Base-by-base conservation (phyloP, 2,888 invertebrate species). In the Molorchus minor region DNA sequence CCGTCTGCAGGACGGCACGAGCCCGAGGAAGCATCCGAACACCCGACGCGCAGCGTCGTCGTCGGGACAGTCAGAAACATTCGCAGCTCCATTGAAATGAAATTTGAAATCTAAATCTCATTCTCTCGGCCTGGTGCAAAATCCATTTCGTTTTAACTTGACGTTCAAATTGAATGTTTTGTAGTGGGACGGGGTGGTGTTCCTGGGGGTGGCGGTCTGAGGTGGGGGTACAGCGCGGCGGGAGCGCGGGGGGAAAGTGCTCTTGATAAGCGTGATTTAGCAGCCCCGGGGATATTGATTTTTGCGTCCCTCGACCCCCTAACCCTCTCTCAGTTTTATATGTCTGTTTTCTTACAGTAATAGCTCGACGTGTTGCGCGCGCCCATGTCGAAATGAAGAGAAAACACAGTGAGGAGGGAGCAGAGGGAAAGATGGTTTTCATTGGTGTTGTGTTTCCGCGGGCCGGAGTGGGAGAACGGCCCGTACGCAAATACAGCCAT, bases 191-290 rank as follows among this genome's bases (percentile, higher is more conserved):
- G 69, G 69, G 57, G 70, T 56, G 62, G 69, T 56, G 64, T 56
- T 61, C 60, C 16, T 59, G 57, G 59, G 57, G 65, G 61, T 44
- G 61, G 61, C 55, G 65, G 64, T 61, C 60, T 62, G 61, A 58
- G 66, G 64, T 58, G 62, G 65, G 58, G 60, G 65, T n/a, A n/a
- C n/a, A n/a, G 64, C 82, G 63, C 65, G 69, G 73, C 68, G 82
- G 68, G 72, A 68, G 82, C 67, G 82, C 77, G 82, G 75, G 78
- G 79, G 78, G 79, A 80, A 81, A 81, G 80, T 82, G 80, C 82
- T 82, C 82, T 82, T 82, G 82, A 82, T 82, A 82, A 82, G 82
- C 87, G 87, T 88, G 88, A 88, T 88, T 88, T 88, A 88, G 87
- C 87, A 87, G 87, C 87, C 87, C 87, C 86, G 86, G 83, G 87